Percentiles rank a stretch among this genome's conserved stretches.
Evolutionary conservation across 2,888 invertebrate species (phyloP).

Genomic region (Zygogramma bicolorata): DNA sequence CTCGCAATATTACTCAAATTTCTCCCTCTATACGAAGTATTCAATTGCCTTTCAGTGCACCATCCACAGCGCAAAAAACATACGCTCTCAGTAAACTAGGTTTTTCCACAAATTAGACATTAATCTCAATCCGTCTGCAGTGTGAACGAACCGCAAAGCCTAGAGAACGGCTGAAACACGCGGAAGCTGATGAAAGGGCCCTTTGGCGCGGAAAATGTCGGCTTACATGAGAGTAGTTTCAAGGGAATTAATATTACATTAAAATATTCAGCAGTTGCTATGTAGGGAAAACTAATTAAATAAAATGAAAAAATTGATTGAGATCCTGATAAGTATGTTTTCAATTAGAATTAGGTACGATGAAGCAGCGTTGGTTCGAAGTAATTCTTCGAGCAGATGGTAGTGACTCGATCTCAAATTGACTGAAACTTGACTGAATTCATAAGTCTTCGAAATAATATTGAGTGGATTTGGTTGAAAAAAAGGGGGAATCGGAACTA

Average conservation of each 20-base stretch:
- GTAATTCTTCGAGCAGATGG: too few species aligned
- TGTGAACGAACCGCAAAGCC: not conserved
- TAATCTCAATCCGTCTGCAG: not conserved
- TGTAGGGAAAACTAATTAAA: not conserved
- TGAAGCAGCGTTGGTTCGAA: too few species aligned
- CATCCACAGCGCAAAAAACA: not conserved
- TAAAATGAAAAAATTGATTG: too few species aligned
- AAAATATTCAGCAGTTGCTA: not conserved
- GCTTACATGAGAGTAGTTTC: not conserved
- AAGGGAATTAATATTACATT: not conserved
- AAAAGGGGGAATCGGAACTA: too few species aligned
- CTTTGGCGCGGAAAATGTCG: not conserved
- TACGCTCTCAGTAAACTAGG: not conserved
- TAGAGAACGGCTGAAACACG: not conserved
- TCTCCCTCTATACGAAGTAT: not conserved
- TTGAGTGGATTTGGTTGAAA: too few species aligned
- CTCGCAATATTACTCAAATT: too few species aligned
- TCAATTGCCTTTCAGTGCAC: not conserved
- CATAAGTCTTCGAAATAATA: too few species aligned
- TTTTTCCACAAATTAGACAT: not conserved
- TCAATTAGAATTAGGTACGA: too few species aligned
- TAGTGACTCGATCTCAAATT: too few species aligned
- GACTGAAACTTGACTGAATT: too few species aligned
- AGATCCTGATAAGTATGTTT: too few species aligned
- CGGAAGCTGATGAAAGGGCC: not conserved